A percentile compares a stretch with the other conserved stretches of the same genome.
These are phyloP conservation scores for Echinops telfairi DNA, from an alignment of 2,113 vertebrate species.

Conservation along the genomic window DNA sequence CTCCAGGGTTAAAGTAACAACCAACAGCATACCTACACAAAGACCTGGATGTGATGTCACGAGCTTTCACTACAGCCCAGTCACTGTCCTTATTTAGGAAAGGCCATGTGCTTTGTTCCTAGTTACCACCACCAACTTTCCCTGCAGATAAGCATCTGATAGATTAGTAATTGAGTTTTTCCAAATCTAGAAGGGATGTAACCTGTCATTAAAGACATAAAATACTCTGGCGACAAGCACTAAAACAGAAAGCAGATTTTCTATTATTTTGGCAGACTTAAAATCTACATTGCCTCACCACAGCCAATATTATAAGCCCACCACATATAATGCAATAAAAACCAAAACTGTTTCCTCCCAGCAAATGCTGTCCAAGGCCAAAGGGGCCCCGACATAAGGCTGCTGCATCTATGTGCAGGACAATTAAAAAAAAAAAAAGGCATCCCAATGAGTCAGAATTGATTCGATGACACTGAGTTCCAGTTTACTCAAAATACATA, in stretches of 20 bases:
- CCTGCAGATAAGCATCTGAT: slow-evolving; percentile 24
- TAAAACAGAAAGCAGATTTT: slow-evolving; percentile 21
- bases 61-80: background rate
- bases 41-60: background rate
- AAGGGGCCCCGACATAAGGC: background rate
- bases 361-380: slow-evolving; percentile 11
- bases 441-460: too few relatives aligned
- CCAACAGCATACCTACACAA: slow-evolving; percentile 15
- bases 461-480: too few relatives aligned
- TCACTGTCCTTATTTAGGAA: slow-evolving; percentile 5
- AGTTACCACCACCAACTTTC: background rate
- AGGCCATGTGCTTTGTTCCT: slow-evolving; percentile 26
- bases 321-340: background rate
- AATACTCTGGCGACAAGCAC: slow-evolving; percentile 2
- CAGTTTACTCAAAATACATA: slow-evolving; percentile 21
- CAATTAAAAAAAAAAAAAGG: background rate
- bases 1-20: slow-evolving; percentile 1
- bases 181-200: slow-evolving; percentile 16
- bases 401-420: background rate
- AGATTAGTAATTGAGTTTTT: slow-evolving; percentile 1
- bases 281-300: slow-evolving; percentile 24
- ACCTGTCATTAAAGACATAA: slow-evolving; percentile 51
- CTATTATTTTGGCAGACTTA: slow-evolving; percentile 1
- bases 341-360: slow-evolving; percentile 13
- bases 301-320: background rate